Base-by-base conservation (phyloP, 2,113 vertebrate species). In the Rhinoderma darwinii region DNA sequence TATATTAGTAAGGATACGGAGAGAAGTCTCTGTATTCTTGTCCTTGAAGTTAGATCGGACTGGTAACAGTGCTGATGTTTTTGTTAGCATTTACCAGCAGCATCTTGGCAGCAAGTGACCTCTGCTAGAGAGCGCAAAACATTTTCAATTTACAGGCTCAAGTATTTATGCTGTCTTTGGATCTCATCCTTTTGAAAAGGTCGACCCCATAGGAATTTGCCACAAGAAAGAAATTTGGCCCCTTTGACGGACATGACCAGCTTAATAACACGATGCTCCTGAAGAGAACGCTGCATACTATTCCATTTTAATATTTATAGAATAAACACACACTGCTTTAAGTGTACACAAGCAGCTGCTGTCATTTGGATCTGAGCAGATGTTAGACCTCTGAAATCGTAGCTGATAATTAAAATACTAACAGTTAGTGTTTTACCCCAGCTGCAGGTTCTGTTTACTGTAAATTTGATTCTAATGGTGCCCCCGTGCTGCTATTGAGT, bases 391-490 rank as follows among this genome's bases (percentile, higher is more conserved):
- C 93, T 85, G 15, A 93, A 94, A 94, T 93, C 93, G 91, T 93
- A 0, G 14, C 91, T 90, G 95, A 94, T 94, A 94, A 95, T 95
- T 95, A 94, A 95, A 94, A 94, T 93, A 93, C 94, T 94, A 93
- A 94, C 94, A 93, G 94, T 93, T 94, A 94, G 93, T 92, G 91
- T 92, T 94, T 91, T 94, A 92, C 92, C 93, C 94, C 93, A 94
- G 94, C 94, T 94, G 93, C 92, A 94, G 92, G 92, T 92, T 93
- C 92, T 94, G 93, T 93, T 93, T 93, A 93, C 94, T 95, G 93
- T 95, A 94, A 95, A 93, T 93, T 92, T 94, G 91, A 93, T 93
- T 94, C 93, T 94, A 94, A 94, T 94, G 93, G 92, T 91, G 92
- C 93, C 91, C 93, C 93, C 92, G 92, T 91, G 92, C 91, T 88